Evolutionary conservation across 1,140 invertebrate species (phyloP).

Genomic region (Bombus picipes): DNA sequence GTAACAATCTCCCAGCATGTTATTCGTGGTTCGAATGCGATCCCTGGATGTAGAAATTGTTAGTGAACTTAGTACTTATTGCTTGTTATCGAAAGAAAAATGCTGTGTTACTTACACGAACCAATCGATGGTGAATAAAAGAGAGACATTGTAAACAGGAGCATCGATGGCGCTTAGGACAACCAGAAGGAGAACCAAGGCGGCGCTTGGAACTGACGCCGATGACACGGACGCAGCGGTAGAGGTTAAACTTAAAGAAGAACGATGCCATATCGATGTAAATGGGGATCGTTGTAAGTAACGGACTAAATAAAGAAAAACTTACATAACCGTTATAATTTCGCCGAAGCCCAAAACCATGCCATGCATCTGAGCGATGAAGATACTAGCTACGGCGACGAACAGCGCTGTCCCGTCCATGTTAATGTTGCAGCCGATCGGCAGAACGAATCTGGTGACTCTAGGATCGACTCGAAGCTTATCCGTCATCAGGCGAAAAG

Average conservation of each 20-base stretch:
- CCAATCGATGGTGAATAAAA: constrained; percentile 95
- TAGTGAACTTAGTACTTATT: not conserved
- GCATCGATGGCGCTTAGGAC: constrained; percentile 93
- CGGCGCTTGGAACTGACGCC: constrained; percentile 96
- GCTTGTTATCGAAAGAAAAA: not conserved
- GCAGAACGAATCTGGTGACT: constrained; percentile 95
- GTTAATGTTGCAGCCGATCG: constrained; percentile 96
- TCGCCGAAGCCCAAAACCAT: constrained; percentile 90
- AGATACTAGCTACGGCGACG: constrained; percentile 93
- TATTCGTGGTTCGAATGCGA: constrained; percentile 93
- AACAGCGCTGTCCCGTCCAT: constrained; percentile 98
- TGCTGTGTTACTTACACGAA: constrained; percentile 89
- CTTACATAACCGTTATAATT: constrained; percentile 91
- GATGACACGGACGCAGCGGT: constrained; percentile 96
- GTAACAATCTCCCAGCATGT: constrained; percentile 94
- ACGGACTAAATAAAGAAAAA: too few relatives aligned
- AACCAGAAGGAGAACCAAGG: constrained; percentile 92
- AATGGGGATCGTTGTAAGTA: not conserved
- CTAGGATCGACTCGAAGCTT: constrained; percentile 94
- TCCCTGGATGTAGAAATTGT: constrained; percentile 85
- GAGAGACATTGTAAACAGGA: constrained; percentile 90
- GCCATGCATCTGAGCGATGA: constrained; percentile 96
- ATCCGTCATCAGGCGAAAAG: constrained; percentile 96
- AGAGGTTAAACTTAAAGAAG: constrained; percentile 88
- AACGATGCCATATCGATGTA: not conserved